These are phyloP conservation scores for Conchocele bisecta DNA, from an alignment of 2,888 invertebrate species.

Conservation along the genomic window DNA sequence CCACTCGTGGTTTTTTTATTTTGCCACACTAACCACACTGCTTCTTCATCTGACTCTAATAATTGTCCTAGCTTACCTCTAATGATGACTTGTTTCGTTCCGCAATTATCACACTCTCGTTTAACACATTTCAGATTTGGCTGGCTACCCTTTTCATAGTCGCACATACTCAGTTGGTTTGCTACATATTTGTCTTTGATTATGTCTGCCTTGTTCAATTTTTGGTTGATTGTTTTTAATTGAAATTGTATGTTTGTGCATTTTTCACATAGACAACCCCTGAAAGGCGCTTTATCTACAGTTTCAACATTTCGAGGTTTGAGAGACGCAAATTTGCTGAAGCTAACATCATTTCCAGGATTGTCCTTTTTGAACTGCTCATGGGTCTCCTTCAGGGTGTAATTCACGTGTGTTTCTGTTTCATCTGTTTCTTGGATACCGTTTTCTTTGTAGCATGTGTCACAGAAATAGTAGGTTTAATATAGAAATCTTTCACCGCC, in stretches of 20 bases:
- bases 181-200: constrained; percentile 23
- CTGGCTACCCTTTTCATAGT: neutral
- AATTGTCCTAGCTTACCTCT: neutral
- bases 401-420: constrained; percentile 21
- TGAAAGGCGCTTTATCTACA: constrained; percentile 1
- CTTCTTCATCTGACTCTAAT: neutral
- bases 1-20: neutral
- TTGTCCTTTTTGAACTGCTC: constrained; percentile 7
- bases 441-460: constrained; percentile 9
- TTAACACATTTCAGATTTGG: constrained; percentile 19
- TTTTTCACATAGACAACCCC: constrained; percentile 28
- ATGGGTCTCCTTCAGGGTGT: constrained; percentile 13
- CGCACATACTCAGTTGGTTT: constrained; percentile 13
- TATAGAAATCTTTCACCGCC: constrained; percentile 13
- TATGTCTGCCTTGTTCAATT: neutral
- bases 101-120: constrained; percentile 16
- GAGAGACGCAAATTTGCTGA: constrained; percentile 23
- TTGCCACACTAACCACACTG: constrained; percentile 16
- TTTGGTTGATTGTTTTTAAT: constrained; percentile 5
- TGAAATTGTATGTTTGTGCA: constrained; percentile 25
- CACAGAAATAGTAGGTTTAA: constrained; percentile 9
- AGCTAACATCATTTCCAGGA: neutral
- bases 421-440: constrained; percentile 8
- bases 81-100: neutral
- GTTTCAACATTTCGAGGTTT: constrained; percentile 34